Conservation (phyloP, 2,113 vertebrate species). For the Synodontis membranacea region DNA sequence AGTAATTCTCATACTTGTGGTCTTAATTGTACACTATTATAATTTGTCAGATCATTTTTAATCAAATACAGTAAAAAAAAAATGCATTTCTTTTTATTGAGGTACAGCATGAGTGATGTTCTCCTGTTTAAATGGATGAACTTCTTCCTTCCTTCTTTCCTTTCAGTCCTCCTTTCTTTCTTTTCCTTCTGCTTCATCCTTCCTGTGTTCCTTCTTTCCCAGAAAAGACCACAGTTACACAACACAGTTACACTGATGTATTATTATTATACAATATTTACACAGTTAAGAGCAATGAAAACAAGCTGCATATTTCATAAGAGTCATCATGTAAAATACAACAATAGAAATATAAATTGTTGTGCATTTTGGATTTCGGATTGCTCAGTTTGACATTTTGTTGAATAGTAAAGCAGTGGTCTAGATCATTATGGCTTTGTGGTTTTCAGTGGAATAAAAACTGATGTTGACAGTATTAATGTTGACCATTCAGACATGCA, state of each 20-base stretch:
- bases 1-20: not conserved
- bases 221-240: not conserved
- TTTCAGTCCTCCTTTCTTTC: not conserved
- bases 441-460: constrained; percentile 12
- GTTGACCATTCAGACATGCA: not conserved
- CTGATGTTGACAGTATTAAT: not conserved
- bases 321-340: not conserved
- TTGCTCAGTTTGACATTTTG: not conserved
- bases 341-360: not conserved
- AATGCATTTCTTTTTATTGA: not conserved
- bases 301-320: not conserved
- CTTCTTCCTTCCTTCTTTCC: not conserved
- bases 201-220: not conserved
- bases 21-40: not conserved
- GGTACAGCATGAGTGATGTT: not conserved
- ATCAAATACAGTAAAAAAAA: not conserved
- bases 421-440: not conserved
- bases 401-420: not conserved
- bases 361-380: not conserved
- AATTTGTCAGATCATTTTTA: not conserved
- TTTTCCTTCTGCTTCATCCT: not conserved
- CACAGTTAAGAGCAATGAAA: not conserved
- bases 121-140: not conserved
- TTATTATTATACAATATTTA: not conserved
- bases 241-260: not conserved